phyloP scores from a whole-genome alignment of 2,888 invertebrate genomes.

The Polymixis flavicincta region DNA sequence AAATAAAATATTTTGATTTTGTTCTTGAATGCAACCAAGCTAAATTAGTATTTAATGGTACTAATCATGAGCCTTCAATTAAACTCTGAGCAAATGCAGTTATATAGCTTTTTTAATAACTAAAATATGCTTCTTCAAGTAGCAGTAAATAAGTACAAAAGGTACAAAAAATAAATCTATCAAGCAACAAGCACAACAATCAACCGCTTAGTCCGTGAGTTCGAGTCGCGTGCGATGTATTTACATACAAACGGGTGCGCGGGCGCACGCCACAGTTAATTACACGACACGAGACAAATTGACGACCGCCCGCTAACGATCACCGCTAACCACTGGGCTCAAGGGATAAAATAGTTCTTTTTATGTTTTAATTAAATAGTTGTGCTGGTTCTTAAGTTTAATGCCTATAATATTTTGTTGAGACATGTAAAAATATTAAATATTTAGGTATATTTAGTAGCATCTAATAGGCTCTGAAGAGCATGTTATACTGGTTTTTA shows the following conservation, averaged over 20 bases:
- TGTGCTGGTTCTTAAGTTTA: constrained; percentile 20
- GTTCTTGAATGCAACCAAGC: no score
- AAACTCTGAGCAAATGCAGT: not conserved
- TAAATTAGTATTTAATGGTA: not conserved
- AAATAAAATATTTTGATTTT: no score
- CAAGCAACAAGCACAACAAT: constrained; percentile 54
- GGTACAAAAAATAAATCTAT: constrained; percentile 50
- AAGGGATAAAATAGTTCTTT: constrained; percentile 52
- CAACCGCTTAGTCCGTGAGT: constrained; percentile 47
- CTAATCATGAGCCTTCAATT: not conserved
- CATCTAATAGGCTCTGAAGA: constrained; percentile 7
- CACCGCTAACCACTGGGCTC: constrained; percentile 50
- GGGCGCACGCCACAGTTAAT: constrained; percentile 66
- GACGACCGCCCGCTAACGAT: constrained; percentile 66
- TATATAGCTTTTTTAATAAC: not conserved
- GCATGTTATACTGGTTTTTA: not conserved
- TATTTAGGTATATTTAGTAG: not conserved
- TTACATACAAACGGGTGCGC: constrained; percentile 74
- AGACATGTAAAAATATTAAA: not conserved
- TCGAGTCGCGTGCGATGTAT: constrained; percentile 65
- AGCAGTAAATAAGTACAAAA: constrained; percentile 2
- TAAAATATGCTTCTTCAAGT: constrained; percentile 9
- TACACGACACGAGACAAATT: constrained; percentile 72
- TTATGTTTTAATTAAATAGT: constrained; percentile 56
- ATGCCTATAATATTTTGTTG: constrained; percentile 30